Percentiles rank a stretch among this genome's conserved stretches.
Conservation (phyloP, 2,113 vertebrate genomes). For the Stomatorhinus ivindoensis region DNA sequence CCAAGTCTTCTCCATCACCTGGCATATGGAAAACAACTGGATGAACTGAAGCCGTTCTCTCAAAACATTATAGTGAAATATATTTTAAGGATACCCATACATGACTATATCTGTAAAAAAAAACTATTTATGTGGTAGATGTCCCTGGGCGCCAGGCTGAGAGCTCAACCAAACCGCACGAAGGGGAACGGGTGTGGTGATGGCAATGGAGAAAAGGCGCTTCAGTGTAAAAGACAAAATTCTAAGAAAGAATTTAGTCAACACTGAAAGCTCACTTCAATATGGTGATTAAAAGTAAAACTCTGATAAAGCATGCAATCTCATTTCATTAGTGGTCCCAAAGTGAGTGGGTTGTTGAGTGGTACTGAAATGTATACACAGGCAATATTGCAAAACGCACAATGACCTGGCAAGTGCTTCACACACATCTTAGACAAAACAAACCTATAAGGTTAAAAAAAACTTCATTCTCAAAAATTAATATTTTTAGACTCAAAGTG, state of each 20-base stretch:
- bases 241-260: conserved; percentile 19
- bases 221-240: conserved; percentile 3
- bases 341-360: not conserved
- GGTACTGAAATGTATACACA: not conserved
- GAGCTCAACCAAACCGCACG: not conserved
- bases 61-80: not conserved
- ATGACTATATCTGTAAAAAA: not conserved
- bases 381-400: not conserved
- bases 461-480: not conserved
- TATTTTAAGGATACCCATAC: not conserved
- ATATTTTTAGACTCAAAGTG: not conserved
- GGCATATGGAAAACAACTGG: not conserved
- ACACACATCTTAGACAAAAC: not conserved
- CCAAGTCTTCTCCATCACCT: not conserved
- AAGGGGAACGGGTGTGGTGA: not conserved
- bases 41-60: not conserved
- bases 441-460: not conserved
- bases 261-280: not conserved
- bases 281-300: conserved; percentile 18
- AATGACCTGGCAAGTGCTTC: not conserved
- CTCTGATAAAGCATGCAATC: not conserved
- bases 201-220: not conserved
- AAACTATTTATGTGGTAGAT: not conserved
- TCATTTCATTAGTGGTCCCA: conserved; percentile 17
- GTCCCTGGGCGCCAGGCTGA: not conserved